Conservation (phyloP, 2,888 invertebrate genomes). For the Platycheirus albimanus region DNA sequence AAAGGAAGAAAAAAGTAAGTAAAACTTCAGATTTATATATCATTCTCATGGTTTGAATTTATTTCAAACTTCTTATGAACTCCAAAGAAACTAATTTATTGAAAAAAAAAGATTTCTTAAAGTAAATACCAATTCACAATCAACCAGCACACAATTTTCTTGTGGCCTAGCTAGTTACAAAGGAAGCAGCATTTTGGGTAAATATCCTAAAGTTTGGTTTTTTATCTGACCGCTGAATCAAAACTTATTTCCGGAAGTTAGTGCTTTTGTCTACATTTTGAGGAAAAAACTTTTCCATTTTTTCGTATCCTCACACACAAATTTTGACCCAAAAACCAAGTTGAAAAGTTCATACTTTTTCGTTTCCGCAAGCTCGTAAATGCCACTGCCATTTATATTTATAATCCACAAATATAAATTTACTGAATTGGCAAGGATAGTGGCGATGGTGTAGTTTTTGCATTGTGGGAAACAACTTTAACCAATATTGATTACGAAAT, state of each 20-base stretch:
- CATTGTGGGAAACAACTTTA: too few species aligned
- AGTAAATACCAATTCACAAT: not conserved
- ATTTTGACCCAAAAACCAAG: slow-evolving; percentile 1
- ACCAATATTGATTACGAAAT: too few species aligned
- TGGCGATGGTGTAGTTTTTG: too few species aligned
- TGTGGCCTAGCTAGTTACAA: not conserved
- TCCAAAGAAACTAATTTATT: too few species aligned
- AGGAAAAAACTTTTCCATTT: not conserved
- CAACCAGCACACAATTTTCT: too few species aligned
- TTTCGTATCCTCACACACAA: not conserved
- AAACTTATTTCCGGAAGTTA: not conserved
- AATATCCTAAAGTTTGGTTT: not conserved
- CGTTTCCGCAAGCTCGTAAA: not conserved
- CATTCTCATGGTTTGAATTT: too few species aligned
- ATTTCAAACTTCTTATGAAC: not conserved
- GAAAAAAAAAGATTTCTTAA: not conserved
- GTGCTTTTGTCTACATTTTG: not conserved
- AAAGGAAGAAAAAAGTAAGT: too few species aligned
- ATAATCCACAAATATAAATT: too few species aligned
- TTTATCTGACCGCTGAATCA: not conserved
- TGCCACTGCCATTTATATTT: too few species aligned
- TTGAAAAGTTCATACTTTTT: slow-evolving; percentile 2
- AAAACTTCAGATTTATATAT: too few species aligned
- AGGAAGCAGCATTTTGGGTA: not conserved
- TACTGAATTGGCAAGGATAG: too few species aligned